phyloP scores from a whole-genome alignment of 1,140 invertebrate genomes.

The Drosophila dunni region DNA sequence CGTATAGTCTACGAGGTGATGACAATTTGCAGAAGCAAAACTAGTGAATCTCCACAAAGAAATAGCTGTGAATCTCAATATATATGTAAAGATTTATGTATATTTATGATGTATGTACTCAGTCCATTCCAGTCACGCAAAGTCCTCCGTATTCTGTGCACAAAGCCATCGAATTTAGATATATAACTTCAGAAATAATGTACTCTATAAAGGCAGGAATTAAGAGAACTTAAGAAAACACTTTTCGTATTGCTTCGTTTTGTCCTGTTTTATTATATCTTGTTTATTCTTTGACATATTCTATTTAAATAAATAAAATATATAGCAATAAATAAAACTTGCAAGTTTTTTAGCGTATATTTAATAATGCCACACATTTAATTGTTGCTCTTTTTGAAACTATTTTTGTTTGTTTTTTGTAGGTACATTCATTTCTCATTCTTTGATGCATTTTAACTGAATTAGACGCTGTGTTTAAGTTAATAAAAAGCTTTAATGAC shows the following conservation, averaged over 20 bases:
- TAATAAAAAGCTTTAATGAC: slow-evolving; percentile 64
- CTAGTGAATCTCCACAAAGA: slow-evolving; percentile 33
- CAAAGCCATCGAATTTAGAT: slow-evolving; percentile 44
- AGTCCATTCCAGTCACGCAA: slow-evolving; percentile 52
- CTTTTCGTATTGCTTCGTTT: slow-evolving; percentile 52
- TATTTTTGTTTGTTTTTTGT: slow-evolving; percentile 28
- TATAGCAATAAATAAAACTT: slow-evolving; percentile 81
- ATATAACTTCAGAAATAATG: slow-evolving; percentile 6
- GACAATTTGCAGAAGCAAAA: slow-evolving; percentile 68
- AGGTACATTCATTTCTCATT: slow-evolving; percentile 59
- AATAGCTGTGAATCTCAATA: slow-evolving; percentile 37
- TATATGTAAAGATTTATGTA: slow-evolving; percentile 56
- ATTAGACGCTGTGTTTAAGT: slow-evolving; percentile 35
- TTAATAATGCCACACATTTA: slow-evolving; percentile 58
- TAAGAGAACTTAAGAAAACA: slow-evolving; percentile 10
- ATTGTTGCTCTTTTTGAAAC: slow-evolving; percentile 32
- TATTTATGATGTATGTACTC: slow-evolving; percentile 14
- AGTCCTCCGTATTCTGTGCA: not conserved
- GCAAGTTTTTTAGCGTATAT: slow-evolving; percentile 65
- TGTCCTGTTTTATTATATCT: slow-evolving; percentile 79
- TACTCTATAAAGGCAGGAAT: slow-evolving; percentile 8
- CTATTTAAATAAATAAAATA: slow-evolving; percentile 84
- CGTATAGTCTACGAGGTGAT: slow-evolving; percentile 58
- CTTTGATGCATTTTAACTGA: slow-evolving; percentile 53
- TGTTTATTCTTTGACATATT: slow-evolving; percentile 81